phyloP scores from a whole-genome alignment of 2,888 invertebrate species.

The Hipparchia semele region DNA sequence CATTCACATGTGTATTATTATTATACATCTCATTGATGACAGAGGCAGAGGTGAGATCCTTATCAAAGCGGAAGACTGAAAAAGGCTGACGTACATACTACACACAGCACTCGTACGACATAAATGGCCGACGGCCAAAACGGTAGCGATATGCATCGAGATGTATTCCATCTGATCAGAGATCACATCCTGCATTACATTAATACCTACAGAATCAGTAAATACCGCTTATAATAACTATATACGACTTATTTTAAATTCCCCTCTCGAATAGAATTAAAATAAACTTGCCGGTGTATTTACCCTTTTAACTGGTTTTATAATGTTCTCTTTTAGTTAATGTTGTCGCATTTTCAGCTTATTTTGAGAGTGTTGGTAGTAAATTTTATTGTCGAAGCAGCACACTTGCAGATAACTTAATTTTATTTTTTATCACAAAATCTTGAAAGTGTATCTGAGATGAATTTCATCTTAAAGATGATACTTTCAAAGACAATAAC shows the following conservation, averaged over 20 bases:
- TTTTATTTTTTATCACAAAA: neutral
- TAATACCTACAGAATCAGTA: constrained; percentile 12
- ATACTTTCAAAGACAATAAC: neutral
- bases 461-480: too few species aligned
- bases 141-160: constrained; percentile 24
- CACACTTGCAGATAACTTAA: neutral
- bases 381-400: neutral
- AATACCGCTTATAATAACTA: neutral
- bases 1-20: neutral
- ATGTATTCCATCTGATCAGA: constrained; percentile 25
- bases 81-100: constrained; percentile 15
- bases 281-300: neutral
- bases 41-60: constrained; percentile 9
- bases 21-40: constrained; percentile 23
- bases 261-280: constrained; percentile 9
- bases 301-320: neutral
- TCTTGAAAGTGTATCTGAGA: too few species aligned
- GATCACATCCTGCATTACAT: constrained; percentile 23
- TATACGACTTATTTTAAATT: constrained; percentile 9
- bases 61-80: constrained; percentile 26
- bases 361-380: neutral
- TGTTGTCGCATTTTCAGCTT: neutral
- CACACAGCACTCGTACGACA: neutral
- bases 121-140: constrained; percentile 30
- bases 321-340: neutral